These are phyloP conservation scores for Schizothorax lantsangensis DNA, from an alignment of 2,797 vertebrate species.

Conservation along the genomic window DNA sequence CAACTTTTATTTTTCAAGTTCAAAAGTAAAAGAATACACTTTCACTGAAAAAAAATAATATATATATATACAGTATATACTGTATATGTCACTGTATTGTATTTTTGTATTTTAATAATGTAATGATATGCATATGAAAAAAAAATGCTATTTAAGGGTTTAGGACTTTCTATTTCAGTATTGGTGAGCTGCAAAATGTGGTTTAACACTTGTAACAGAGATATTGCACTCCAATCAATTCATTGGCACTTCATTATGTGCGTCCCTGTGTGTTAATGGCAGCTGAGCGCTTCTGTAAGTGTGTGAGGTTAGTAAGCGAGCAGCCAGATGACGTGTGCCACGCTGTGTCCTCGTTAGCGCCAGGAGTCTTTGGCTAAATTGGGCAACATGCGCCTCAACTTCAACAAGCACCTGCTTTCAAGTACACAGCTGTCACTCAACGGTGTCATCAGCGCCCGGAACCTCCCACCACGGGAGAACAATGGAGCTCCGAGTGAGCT, in stretches of 20 bases:
- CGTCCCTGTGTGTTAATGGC: slow-evolving; percentile 47
- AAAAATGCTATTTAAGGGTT: not conserved
- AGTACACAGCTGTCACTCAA: slow-evolving; percentile 75
- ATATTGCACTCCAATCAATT: slow-evolving; percentile 36
- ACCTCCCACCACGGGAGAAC: slow-evolving; percentile 35
- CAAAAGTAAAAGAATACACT: not conserved
- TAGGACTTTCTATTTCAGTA: slow-evolving; percentile 8
- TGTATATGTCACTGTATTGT: not conserved
- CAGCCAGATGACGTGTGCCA: slow-evolving; percentile 47
- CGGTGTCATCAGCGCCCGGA: slow-evolving; percentile 28
- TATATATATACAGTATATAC: too few relatives aligned
- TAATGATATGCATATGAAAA: not conserved
- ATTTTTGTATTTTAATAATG: not conserved
- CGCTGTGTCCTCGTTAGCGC: slow-evolving; percentile 72
- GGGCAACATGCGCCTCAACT: slow-evolving; percentile 62
- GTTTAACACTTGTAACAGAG: slow-evolving; percentile 54
- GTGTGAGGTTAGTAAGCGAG: slow-evolving; percentile 37
- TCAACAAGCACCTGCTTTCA: slow-evolving; percentile 73
- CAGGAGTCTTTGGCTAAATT: slow-evolving; percentile 74
- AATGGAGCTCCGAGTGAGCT: slow-evolving; percentile 36
- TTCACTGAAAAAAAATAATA: not conserved
- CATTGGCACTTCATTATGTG: slow-evolving; percentile 48
- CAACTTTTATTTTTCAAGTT: not conserved
- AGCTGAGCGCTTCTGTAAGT: slow-evolving; percentile 36
- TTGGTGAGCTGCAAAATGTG: not conserved